Evolutionary conservation across 2,113 vertebrate genomes (phyloP).

Genomic region (Gila orcuttii): DNA sequence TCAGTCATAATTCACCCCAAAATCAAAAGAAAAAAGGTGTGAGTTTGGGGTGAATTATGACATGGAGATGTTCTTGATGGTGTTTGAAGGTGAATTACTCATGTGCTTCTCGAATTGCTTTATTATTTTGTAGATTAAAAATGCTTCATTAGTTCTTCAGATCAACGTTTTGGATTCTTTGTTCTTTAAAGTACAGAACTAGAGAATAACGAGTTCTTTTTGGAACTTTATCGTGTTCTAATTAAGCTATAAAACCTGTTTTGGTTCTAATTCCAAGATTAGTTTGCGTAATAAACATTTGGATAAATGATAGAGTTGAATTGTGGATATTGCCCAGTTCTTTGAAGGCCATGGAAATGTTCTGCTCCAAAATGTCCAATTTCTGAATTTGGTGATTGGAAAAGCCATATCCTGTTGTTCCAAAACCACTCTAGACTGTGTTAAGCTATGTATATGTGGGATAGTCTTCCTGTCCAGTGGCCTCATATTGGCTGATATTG

Average conservation of each 20-base stretch:
- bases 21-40: neutral
- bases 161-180: neutral
- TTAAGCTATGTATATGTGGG: neutral
- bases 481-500: neutral
- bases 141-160: neutral
- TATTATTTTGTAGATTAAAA: neutral
- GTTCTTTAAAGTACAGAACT: neutral
- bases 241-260: neutral
- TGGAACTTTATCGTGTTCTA: neutral
- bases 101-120: neutral
- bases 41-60: neutral
- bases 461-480: neutral
- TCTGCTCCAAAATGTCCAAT: neutral
- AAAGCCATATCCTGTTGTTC: neutral
- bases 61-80: neutral
- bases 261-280: neutral
- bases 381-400: neutral
- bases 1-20: neutral
- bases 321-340: neutral
- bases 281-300: neutral
- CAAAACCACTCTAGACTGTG: neutral
- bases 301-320: neutral
- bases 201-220: neutral
- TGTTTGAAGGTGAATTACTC: neutral
- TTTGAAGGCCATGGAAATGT: neutral